Conservation (phyloP, 2,888 invertebrate genomes). For the Carterocephalus palaemon region DNA sequence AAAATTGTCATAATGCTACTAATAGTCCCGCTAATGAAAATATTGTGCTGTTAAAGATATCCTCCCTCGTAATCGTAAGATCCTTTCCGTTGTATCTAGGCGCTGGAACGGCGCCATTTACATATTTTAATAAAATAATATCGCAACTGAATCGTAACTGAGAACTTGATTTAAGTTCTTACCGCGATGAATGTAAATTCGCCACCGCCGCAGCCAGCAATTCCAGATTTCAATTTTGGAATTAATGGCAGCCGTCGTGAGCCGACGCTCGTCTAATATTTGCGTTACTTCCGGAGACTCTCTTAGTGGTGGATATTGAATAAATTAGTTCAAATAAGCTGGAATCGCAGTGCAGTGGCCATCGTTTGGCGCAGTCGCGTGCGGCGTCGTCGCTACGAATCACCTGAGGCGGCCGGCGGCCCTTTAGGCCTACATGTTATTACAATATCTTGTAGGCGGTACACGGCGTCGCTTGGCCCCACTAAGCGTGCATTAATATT, state of each 20-base stretch:
- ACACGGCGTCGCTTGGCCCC: conserved; percentile 67
- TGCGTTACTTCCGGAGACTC: conserved; percentile 75
- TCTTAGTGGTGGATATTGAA: conserved; percentile 70
- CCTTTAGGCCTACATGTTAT: conserved; percentile 37
- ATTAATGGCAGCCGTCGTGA: conserved; percentile 75
- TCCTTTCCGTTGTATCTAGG: conserved; percentile 67
- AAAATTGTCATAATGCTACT: conserved; percentile 54
- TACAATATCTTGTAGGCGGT: conserved; percentile 56
- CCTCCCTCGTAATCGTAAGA: conserved; percentile 66
- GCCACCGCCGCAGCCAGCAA: conserved; percentile 71
- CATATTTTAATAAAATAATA: conserved; percentile 80
- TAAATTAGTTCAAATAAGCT: conserved; percentile 67
- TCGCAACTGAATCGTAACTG: conserved; percentile 79
- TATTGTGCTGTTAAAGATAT: conserved; percentile 71
- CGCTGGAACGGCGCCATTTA: conserved; percentile 70
- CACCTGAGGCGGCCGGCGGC: background rate
- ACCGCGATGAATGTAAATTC: conserved; percentile 79
- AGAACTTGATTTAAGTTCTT: conserved; percentile 80
- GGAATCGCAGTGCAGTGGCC: conserved; percentile 34
- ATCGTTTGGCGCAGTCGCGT: background rate
- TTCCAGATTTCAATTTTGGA: conserved; percentile 79
- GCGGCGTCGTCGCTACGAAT: background rate
- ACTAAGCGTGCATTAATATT: conserved; percentile 78
- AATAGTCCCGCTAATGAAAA: conserved; percentile 70
- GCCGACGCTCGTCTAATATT: conserved; percentile 74